Conservation (phyloP, 2,888 invertebrate species). For the Temnothorax rugatulus region DNA sequence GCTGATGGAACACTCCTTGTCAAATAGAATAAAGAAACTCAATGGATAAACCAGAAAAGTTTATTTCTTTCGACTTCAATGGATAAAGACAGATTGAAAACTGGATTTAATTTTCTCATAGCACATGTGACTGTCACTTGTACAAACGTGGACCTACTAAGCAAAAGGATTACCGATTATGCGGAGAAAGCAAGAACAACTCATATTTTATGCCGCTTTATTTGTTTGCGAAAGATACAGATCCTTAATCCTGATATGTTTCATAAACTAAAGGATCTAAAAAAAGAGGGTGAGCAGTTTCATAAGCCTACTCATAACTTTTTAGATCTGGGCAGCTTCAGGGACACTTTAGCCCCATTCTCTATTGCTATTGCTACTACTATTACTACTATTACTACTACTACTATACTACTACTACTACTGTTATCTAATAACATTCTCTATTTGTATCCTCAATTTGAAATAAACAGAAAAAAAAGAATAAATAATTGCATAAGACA, state of each 20-base stretch:
- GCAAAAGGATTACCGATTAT: neutral
- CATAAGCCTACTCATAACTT: neutral
- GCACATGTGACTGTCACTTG: neutral
- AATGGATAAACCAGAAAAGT: no score
- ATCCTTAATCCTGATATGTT: neutral
- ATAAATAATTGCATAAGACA: no score
- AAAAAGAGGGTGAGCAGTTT: neutral
- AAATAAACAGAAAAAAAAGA: no score
- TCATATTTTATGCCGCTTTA: neutral
- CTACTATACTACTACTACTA: neutral
- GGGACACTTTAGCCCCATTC: neutral
- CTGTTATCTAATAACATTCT: no score
- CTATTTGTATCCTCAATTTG: no score
- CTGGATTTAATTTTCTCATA: neutral
- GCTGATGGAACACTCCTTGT: neutral
- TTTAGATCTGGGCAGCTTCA: neutral
- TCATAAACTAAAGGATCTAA: neutral
- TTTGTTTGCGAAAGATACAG: neutral
- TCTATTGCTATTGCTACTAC: neutral
- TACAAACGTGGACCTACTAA: neutral
- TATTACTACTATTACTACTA: neutral
- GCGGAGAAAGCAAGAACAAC: neutral
- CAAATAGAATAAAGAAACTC: neutral
- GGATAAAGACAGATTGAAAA: neutral
- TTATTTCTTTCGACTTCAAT: no score